A percentile compares a stretch with the other conserved stretches of the same genome.
Conservation (phyloP, 1,140 invertebrate species). For the Mizuhopecten yessoensis region DNA sequence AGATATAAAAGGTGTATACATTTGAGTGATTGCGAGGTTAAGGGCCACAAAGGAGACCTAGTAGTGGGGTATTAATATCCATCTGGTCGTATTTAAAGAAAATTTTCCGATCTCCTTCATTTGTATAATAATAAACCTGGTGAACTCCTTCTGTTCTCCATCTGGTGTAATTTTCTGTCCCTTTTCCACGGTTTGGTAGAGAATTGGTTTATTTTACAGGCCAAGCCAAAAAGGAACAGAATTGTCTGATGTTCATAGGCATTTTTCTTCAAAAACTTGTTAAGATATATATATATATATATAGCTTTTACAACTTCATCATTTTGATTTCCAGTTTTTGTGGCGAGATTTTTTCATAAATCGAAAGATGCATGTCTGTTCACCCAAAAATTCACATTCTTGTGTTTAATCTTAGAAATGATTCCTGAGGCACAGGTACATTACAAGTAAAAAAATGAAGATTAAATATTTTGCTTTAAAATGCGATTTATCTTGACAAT, state of each 20-base stretch:
- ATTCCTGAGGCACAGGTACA: too few relatives aligned
- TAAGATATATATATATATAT: not conserved
- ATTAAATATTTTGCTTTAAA: too few relatives aligned
- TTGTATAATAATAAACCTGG: not conserved
- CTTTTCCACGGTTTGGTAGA: not conserved
- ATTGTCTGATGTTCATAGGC: not conserved
- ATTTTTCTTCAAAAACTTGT: not conserved
- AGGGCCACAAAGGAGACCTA: not conserved
- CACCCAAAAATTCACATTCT: too few relatives aligned
- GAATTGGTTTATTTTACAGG: not conserved
- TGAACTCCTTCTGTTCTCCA: not conserved
- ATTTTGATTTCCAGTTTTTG: not conserved
- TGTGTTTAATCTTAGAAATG: too few relatives aligned
- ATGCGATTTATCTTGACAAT: too few relatives aligned
- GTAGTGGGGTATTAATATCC: not conserved
- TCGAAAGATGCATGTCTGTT: too few relatives aligned
- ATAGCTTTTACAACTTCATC: not conserved
- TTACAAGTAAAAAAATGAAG: not conserved
- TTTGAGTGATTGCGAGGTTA: not conserved
- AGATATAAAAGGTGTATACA: not conserved
- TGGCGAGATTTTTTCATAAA: not conserved
- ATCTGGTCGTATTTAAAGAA: conserved; percentile 4
- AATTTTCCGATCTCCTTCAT: not conserved
- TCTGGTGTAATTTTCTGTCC: too few relatives aligned
- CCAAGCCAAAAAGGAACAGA: not conserved